These are phyloP conservation scores for Cotesia typhae DNA, from an alignment of 1,140 invertebrate genomes.

Conservation along the genomic window DNA sequence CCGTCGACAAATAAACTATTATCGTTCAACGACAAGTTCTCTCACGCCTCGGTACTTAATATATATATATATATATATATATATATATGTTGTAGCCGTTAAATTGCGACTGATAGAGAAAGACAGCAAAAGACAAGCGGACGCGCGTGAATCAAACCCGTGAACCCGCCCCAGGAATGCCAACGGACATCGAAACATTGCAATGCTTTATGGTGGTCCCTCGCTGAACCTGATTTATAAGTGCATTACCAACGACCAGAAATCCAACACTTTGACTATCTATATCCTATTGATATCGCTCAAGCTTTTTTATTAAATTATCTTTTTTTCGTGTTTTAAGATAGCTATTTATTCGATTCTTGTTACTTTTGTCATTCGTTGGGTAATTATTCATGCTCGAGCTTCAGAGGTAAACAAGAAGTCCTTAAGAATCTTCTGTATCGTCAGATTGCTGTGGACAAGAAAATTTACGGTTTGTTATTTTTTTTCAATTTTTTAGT, in stretches of 20 bases:
- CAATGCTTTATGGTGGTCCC: constrained; percentile 68
- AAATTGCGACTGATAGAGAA: constrained; percentile 27
- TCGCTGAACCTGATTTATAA: constrained; percentile 67
- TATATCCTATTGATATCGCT: constrained; percentile 43
- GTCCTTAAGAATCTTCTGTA: too few species aligned
- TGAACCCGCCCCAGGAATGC: constrained; percentile 64
- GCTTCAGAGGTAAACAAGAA: too few species aligned
- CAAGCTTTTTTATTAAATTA: too few species aligned
- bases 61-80: constrained; percentile 40
- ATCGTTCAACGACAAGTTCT: constrained; percentile 65
- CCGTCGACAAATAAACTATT: constrained; percentile 66
- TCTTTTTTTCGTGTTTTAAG: too few species aligned
- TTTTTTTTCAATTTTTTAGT: too few species aligned
- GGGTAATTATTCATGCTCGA: too few species aligned
- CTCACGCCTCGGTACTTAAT: constrained; percentile 57
- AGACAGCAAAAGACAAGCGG: constrained; percentile 28
- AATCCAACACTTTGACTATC: constrained; percentile 34
- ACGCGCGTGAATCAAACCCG: constrained; percentile 63
- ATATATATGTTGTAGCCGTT: constrained; percentile 24
- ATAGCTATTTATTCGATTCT: too few species aligned
- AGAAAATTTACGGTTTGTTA: too few species aligned
- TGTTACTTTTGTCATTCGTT: too few species aligned
- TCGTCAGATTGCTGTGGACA: too few species aligned
- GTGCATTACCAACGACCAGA: constrained; percentile 61
- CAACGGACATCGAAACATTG: constrained; percentile 67